Evolutionary conservation across 2,888 invertebrate species (phyloP), one percentile per base, ranked within the genome.

Genomic region (Leptarthrus brevirostris): DNA sequence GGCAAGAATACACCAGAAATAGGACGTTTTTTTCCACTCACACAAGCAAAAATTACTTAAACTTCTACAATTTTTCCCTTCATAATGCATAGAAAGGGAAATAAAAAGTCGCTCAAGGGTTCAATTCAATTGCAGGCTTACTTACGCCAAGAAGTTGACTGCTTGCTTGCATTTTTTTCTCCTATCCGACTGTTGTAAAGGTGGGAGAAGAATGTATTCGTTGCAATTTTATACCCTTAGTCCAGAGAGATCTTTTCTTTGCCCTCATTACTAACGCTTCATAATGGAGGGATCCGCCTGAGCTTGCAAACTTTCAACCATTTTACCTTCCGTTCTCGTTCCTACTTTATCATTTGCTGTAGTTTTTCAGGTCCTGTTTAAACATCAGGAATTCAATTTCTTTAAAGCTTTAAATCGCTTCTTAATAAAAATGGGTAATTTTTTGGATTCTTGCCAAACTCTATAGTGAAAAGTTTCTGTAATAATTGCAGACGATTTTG

Each of bases 91-190:
- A 47, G 66, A 47, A 16, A 30, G 49, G 49, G 47, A 49, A 49
- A 10, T 66, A 70, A 49, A 52, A 70, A 70, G n/a, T 70, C 53
- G 70, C 70, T 70, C 53, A 70, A 70, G 70, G 70, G 70, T 70
- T 70, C 70, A 70, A 53, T 70, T 70, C 70, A 70, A 70, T 70
- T 70, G 70, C 70, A 70, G 52, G 34, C 70, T 70, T 70, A 52
- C 70, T 52, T 53, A 70, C 53, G 66, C 66, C 66, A 66, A 49
- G 66, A 66, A 66, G 66, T 66, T 47, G 34, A 70, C 52, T 70
- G 70, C 52, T 18, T 70, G 52, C 14, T 53, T 70, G 34, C 53
- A 34, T 49, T 20, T 70, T 53, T 70, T 34, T 53, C 53, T 34
- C 30, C 30, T 70, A 34, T 26, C 36, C 36, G 36, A 20, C 34